Evolutionary conservation across 2,113 vertebrate species (phyloP).

Genomic region (Calyptomena viridis): DNA sequence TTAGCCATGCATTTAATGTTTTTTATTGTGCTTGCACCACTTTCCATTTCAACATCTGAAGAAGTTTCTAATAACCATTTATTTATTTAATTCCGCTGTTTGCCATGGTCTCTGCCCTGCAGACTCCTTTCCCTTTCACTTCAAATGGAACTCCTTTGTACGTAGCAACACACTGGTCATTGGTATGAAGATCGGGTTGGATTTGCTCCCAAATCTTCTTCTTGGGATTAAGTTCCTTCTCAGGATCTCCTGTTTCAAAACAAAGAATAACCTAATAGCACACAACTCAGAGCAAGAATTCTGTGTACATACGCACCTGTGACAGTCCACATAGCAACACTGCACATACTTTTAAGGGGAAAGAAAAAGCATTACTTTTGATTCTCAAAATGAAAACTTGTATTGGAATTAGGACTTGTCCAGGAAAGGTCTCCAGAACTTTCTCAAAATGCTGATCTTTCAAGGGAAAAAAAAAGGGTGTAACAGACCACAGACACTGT

Average conservation of each 20-base stretch:
- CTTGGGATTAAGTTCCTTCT: conserved; percentile 97
- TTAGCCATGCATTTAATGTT: not conserved
- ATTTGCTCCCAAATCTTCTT: conserved; percentile 98
- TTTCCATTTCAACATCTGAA: conserved; percentile 29
- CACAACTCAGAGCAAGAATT: not conserved
- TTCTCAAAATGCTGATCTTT: not conserved
- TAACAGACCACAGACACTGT: not conserved
- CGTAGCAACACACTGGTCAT: conserved; percentile 85
- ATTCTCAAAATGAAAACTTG: not conserved
- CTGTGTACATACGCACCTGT: not conserved
- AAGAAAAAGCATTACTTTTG: not conserved
- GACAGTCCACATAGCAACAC: not conserved
- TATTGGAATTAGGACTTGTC: not conserved
- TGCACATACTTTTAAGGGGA: not conserved
- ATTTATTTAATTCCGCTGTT: conserved; percentile 90
- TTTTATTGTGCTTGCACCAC: conserved; percentile 59
- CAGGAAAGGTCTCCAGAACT: not conserved
- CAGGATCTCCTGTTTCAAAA: conserved; percentile 85
- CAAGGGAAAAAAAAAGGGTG: not conserved
- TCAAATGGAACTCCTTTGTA: conserved; percentile 92
- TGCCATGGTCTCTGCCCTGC: conserved; percentile 90
- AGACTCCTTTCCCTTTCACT: conserved; percentile 90
- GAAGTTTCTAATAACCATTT: not conserved
- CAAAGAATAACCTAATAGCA: conserved; percentile 11
- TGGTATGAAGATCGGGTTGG: conserved; percentile 90